Percentiles rank a stretch among this genome's conserved stretches.
phyloP scores from a whole-genome alignment of 2,888 invertebrate genomes.

The Agriotes lineatus region DNA sequence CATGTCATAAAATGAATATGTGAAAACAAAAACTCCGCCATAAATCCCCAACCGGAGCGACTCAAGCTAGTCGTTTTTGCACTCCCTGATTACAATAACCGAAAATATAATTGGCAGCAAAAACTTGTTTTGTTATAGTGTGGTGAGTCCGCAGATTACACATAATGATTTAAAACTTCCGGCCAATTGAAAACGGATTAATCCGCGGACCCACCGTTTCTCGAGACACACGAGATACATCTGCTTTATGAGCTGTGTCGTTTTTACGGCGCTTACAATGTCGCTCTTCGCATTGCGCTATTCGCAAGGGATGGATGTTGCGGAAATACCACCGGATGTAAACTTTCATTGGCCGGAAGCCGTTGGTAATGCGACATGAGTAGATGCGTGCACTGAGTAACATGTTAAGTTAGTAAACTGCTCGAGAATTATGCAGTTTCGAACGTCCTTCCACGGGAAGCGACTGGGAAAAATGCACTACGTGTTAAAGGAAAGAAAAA shows the following conservation, averaged over 20 bases:
- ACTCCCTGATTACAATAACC: not conserved
- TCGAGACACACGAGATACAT: constrained; percentile 31
- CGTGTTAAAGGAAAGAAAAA: too few species aligned
- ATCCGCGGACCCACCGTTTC: constrained; percentile 2
- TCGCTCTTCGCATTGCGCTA: constrained; percentile 34
- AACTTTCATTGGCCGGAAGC: constrained; percentile 41
- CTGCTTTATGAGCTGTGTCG: constrained; percentile 43
- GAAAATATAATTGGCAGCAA: constrained; percentile 19
- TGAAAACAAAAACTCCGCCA: constrained; percentile 15
- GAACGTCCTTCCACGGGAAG: not conserved
- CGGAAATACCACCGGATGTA: constrained; percentile 41
- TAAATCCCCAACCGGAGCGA: constrained; percentile 5
- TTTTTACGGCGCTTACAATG: constrained; percentile 42
- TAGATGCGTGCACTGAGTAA: constrained; percentile 36
- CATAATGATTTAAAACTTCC: constrained; percentile 18
- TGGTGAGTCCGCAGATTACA: constrained; percentile 18
- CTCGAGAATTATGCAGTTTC: constrained; percentile 17
- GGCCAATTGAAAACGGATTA: constrained; percentile 13
- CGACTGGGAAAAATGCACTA: not conserved
- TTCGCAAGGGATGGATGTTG: constrained; percentile 37
- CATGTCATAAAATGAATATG: constrained; percentile 16
- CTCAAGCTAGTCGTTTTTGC: constrained; percentile 11
- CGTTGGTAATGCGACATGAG: constrained; percentile 36
- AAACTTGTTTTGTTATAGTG: constrained; percentile 21
- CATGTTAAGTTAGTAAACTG: constrained; percentile 24